Evolutionary conservation across 37 sponge, comb jelly and placozoan species (phyloP), one percentile per base, ranked within the genome.

Genomic region (Amphimedon queenslandica): DNA sequence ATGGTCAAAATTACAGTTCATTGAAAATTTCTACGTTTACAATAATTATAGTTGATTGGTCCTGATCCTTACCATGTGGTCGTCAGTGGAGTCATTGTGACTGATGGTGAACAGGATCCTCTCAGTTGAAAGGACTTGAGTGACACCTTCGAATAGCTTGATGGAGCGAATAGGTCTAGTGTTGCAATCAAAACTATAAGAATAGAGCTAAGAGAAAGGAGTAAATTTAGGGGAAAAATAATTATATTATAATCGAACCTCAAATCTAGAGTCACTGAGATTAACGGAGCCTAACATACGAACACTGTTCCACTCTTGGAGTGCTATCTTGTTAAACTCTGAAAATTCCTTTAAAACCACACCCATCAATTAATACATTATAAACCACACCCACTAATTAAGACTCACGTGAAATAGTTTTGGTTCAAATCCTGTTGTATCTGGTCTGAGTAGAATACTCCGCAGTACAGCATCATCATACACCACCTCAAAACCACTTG

Each of bases 401-500:
- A 23, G 21, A 21, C 42, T 28, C 23, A 73, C 76, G 32, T 38
- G 40, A 40, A 77, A 77, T 23, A 63, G 30, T 11, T 57, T 47
- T 18, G 75, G 24, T 16, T 77, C 63, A 66, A 84, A 78, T 8
- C 38, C 30, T 30, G 70, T 66, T 11, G 11, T 25, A 25, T 60
- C 27, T 11, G 23, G 27, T n/a, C 21, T 11, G 28, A 5, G 8
- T 27, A 84, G 58, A 53, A 64, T 75, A 23, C 55, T 60, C 56
- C 75, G 74, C 10, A 79, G 57, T 3, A 85, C 86, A 34, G 72
- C 63, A 43, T 85, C 86, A 67, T 85, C 86, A 32, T 74, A 74
- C 11, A 85, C 67, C 27, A 85, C 75, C 55, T 84, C 85, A 67
- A 78, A 84, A 6, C 78, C 85, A 72, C 67, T 78, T 34, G 68